Evolutionary conservation across 2,113 vertebrate genomes (phyloP).

Genomic region (Copsychus sechellarum): DNA sequence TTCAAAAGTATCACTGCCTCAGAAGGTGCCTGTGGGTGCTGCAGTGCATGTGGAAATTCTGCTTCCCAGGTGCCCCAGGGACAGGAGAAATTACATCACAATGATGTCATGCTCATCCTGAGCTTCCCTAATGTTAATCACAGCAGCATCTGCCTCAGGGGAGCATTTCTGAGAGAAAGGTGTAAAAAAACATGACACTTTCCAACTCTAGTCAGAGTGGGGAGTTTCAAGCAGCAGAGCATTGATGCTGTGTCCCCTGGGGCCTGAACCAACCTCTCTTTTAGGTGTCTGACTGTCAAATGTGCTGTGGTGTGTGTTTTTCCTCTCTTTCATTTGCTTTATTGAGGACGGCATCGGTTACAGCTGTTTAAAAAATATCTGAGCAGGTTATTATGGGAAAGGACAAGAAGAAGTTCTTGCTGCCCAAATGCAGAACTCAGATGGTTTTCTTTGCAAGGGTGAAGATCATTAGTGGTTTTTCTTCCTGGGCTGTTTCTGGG

Average conservation of each 20-base stretch:
- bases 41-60: not conserved
- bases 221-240: not conserved
- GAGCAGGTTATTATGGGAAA: conserved; percentile 42
- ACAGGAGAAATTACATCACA: not conserved
- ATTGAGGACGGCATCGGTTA: not conserved
- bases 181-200: conserved; percentile 26
- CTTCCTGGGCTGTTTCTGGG: not conserved
- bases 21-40: not conserved
- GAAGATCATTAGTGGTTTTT: conserved; percentile 38
- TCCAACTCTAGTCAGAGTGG: not conserved
- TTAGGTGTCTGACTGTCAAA: conserved; percentile 39
- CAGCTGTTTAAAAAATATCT: conserved; percentile 57
- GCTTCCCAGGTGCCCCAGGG: not conserved
- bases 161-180: conserved; percentile 8
- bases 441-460: conserved; percentile 10
- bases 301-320: not conserved
- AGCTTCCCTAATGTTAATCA: not conserved
- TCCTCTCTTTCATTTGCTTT: conserved; percentile 8
- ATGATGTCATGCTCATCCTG: not conserved
- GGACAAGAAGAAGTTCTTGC: not conserved
- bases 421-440: conserved; percentile 15
- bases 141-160: not conserved
- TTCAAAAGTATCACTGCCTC: not conserved
- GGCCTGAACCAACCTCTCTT: conserved; percentile 17
- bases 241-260: not conserved